Conservation (phyloP, 2,888 invertebrate genomes). For the Acleris sparsana region DNA sequence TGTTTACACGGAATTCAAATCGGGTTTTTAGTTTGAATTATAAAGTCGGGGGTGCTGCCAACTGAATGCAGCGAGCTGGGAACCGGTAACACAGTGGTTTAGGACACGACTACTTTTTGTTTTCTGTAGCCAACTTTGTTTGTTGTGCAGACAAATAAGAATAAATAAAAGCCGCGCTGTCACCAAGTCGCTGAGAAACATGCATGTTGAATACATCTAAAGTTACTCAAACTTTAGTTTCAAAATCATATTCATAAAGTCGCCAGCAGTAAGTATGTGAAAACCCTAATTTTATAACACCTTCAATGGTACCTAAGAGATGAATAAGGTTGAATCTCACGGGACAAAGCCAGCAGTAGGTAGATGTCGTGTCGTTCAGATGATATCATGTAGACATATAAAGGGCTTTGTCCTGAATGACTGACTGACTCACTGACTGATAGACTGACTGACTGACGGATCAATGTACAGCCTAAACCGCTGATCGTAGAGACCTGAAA, state of each 20-base stretch:
- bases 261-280: not conserved
- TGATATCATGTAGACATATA: no score
- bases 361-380: no score
- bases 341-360: no score
- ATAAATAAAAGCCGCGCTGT: constrained; percentile 33
- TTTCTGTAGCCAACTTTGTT: constrained; percentile 43
- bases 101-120: constrained; percentile 46
- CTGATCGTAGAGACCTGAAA: no score
- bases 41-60: constrained; percentile 70
- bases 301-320: no score
- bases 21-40: constrained; percentile 73
- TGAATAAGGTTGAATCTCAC: no score
- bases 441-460: no score
- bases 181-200: constrained; percentile 32
- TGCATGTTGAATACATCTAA: constrained; percentile 28
- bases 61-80: constrained; percentile 48
- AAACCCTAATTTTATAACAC: no score
- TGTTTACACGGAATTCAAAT: constrained; percentile 79
- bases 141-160: constrained; percentile 35
- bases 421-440: no score
- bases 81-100: constrained; percentile 45
- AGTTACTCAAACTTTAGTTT: constrained; percentile 10
- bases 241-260: constrained; percentile 9
- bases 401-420: no score
- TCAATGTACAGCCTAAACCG: no score